Evolutionary conservation across 2,797 vertebrate species (phyloP).

Genomic region (Arremon brunneinucha): DNA sequence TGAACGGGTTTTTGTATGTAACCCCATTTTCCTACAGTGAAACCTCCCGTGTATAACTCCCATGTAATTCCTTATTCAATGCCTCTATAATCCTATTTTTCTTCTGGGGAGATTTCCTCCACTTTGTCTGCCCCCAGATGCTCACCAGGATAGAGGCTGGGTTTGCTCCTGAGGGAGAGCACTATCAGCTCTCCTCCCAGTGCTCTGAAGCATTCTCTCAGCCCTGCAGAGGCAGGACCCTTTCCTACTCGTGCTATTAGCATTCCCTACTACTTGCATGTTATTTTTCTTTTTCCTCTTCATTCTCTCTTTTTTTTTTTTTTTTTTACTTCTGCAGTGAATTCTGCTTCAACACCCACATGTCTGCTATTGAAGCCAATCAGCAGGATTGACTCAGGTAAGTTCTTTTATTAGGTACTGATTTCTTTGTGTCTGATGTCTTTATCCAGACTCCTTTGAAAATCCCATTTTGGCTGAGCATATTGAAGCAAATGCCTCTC

Average conservation of each 20-base stretch:
- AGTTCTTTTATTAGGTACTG: slow-evolving; percentile 67
- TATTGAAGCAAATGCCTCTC: slow-evolving; percentile 66
- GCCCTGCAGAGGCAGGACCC: slow-evolving; percentile 9
- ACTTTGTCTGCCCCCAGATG: background rate
- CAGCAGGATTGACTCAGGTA: slow-evolving; percentile 67
- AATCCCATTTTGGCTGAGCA: slow-evolving; percentile 67
- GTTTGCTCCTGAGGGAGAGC: slow-evolving; percentile 4
- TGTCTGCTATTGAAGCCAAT: slow-evolving; percentile 67
- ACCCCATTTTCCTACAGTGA: background rate
- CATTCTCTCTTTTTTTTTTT: background rate
- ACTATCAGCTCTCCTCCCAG: background rate
- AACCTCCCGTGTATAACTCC: background rate
- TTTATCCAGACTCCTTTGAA: slow-evolving; percentile 67
- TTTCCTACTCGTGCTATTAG: background rate
- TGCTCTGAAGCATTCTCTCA: background rate
- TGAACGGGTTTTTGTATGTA: background rate
- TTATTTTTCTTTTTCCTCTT: slow-evolving; percentile 40
- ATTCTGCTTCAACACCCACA: slow-evolving; percentile 65
- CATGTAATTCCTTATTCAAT: slow-evolving; percentile 26
- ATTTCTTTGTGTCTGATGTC: slow-evolving; percentile 71
- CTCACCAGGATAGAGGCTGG: background rate
- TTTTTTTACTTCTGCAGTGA: slow-evolving; percentile 46
- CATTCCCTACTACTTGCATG: slow-evolving; percentile 31
- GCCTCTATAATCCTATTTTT: background rate
- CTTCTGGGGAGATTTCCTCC: background rate